Evolutionary conservation across 2,888 invertebrate genomes (phyloP), one percentile per base, ranked within the genome.

Genomic region (Scaptodrosophila latifasciaeformis): DNA sequence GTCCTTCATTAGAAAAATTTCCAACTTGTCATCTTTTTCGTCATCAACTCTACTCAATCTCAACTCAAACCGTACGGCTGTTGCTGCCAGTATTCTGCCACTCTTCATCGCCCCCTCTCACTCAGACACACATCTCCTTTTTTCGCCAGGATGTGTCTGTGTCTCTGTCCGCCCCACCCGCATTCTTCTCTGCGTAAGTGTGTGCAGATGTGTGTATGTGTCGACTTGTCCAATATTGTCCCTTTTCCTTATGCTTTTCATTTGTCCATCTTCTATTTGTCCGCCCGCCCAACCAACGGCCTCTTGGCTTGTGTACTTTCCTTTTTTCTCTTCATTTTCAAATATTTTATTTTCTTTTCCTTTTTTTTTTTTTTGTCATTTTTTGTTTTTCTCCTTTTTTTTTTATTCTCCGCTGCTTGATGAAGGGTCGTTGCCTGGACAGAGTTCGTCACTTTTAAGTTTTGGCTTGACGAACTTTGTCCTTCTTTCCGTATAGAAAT

Each of bases 1-100:
- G 81, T 74, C 81, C 76, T 78, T 80, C 81, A 79, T 80, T 80
- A 80, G 70, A 75, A 77, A 77, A 79, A 80, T 69, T 77, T 81
- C 66, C 75, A 81, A 79, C 70, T 80, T 81, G 79, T 81, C 81
- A 80, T 80, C 79, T 79, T 75, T 81, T 75, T 75, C 75, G 77
- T 79, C 81, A 81, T 75, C 74, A 79, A 75, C 79, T 42, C 39
- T 13, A 21, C 35, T 76, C 71, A 75, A 78, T 75, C 65, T 75
- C 78, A 78, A 75, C 76, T 78, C 75, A 68, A 75, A 67, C 70
- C 66, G 30, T 70, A 69, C 75, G 62, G 64, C 72, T 70, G 72
- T 67, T 70, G 71, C 68, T 65, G 50, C 40, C 54, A 48, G 60
- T 54, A 39, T 48, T 62, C 60, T 54, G 59, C 71, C 15, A 15